Percentiles rank a stretch among this genome's conserved stretches.
Evolutionary conservation across 2,797 vertebrate genomes (phyloP).

Genomic region (Clarias pachynema): DNA sequence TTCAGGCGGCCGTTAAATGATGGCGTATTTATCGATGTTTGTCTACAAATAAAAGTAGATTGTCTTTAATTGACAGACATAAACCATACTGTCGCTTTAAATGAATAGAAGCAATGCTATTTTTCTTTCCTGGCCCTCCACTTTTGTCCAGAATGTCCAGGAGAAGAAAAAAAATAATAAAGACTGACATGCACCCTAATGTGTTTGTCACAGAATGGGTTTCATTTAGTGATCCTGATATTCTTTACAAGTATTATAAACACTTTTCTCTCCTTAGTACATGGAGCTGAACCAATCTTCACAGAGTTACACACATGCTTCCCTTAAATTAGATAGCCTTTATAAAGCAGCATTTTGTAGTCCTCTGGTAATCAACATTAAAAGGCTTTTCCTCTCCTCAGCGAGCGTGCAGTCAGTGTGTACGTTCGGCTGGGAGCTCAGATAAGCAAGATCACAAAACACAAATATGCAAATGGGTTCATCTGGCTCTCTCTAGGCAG

Average conservation of each 20-base stretch:
- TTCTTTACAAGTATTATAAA: constrained; percentile 22
- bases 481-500: constrained; percentile 65
- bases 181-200: background rate
- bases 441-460: constrained; percentile 60
- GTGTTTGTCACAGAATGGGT: background rate
- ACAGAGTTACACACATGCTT: constrained; percentile 23
- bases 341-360: constrained; percentile 33
- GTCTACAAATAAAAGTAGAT: constrained; percentile 45
- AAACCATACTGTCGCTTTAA: constrained; percentile 32
- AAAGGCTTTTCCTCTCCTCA: constrained; percentile 51
- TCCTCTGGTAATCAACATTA: constrained; percentile 53
- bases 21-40: constrained; percentile 55
- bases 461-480: constrained; percentile 69
- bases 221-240: background rate
- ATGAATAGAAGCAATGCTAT: constrained; percentile 39
- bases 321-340: constrained; percentile 23
- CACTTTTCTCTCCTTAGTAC: constrained; percentile 1
- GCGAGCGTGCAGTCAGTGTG: constrained; percentile 38
- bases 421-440: constrained; percentile 49
- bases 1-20: constrained; percentile 53
- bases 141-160: background rate
- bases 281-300: constrained; percentile 17
- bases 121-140: constrained; percentile 14
- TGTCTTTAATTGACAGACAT: constrained; percentile 25
- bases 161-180: background rate